Evolutionary conservation across 2,797 vertebrate species (phyloP), one percentile per base, ranked within the genome.

Genomic region (Malurus splendens): DNA sequence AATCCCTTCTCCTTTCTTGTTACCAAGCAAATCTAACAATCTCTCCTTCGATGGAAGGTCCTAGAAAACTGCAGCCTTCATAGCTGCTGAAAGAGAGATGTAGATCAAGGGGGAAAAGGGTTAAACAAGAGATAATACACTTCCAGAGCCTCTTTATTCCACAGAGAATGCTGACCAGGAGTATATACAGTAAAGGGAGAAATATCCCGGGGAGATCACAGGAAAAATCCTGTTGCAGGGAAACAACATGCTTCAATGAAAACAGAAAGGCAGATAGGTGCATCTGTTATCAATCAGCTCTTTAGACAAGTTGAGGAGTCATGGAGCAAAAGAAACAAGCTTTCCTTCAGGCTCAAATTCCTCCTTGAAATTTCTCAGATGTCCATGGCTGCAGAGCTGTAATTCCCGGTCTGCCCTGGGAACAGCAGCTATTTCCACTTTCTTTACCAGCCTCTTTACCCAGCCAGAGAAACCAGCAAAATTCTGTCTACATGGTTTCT

Each of bases 201-300:
- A 88, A 82, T 72, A 82, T 90, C 81, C 81, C 67, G 75, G 56
- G 45, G 75, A 92, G 75, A 93, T 93, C 81, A 88, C 59, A 88
- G 86, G 72, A 54, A 81, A 91, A 81, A 62, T 76, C 56, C 72
- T 33, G 10, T n/a, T 66, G 64, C 64, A 84, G 86, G 60, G 90
- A 82, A 90, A 27, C 28, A 73, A 33, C 28, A 64, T 7, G 9
- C 67, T 84, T 79, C 78, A 74, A 76, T 78, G 76, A 88, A 92
- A 91, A 36, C 78, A 89, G 73, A 78, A 81, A 82, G 70, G 61
- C 82, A 80, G 72, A 84, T 86, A 93, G 68, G 78, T 93, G 89
- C 93, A 92, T 91, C 90, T 94, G 93, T 87, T 94, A 94, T 57
- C 93, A 92, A 95, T 95, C 93, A 93, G 39, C 50, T 70, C 84